phyloP scores from a whole-genome alignment of 2,888 invertebrate species.

The Sinodicranocentrus sp. region DNA sequence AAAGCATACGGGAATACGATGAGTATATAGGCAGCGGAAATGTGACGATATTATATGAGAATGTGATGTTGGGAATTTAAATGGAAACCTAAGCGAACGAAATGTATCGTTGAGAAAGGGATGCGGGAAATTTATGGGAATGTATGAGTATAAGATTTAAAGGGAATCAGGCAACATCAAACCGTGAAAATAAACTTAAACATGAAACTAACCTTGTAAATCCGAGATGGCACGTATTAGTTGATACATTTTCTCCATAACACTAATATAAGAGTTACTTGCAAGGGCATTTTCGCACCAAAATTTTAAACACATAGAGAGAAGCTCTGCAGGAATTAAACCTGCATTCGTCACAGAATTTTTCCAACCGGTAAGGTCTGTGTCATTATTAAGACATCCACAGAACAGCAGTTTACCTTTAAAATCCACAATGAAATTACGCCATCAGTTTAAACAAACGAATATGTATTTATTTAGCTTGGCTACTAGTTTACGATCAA shows the following conservation, averaged over 20 bases:
- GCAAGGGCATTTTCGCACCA: constrained; percentile 73
- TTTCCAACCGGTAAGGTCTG: constrained; percentile 72
- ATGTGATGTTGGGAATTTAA: too few relatives aligned
- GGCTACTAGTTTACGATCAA: too few relatives aligned
- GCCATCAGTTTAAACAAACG: neutral
- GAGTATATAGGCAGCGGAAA: too few relatives aligned
- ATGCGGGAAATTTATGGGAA: too few relatives aligned
- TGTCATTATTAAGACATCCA: constrained; percentile 72
- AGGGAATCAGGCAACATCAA: too few relatives aligned
- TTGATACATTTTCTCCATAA: constrained; percentile 73
- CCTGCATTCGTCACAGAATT: constrained; percentile 63
- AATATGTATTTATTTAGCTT: too few relatives aligned
- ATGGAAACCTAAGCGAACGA: too few relatives aligned
- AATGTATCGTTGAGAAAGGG: too few relatives aligned
- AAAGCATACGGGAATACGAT: too few relatives aligned
- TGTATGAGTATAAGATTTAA: too few relatives aligned
- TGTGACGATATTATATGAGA: too few relatives aligned
- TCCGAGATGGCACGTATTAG: constrained; percentile 81
- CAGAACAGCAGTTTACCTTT: constrained; percentile 68
- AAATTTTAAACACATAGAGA: constrained; percentile 68
- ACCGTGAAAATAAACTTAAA: neutral
- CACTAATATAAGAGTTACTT: constrained; percentile 67
- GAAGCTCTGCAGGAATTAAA: constrained; percentile 65
- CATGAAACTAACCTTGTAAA: constrained; percentile 78
- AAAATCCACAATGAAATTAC: too few relatives aligned